Percentiles rank a stretch among this genome's conserved stretches.
These are phyloP conservation scores for Thera obeliscata DNA, from an alignment of 2,888 invertebrate species.

Conservation along the genomic window DNA sequence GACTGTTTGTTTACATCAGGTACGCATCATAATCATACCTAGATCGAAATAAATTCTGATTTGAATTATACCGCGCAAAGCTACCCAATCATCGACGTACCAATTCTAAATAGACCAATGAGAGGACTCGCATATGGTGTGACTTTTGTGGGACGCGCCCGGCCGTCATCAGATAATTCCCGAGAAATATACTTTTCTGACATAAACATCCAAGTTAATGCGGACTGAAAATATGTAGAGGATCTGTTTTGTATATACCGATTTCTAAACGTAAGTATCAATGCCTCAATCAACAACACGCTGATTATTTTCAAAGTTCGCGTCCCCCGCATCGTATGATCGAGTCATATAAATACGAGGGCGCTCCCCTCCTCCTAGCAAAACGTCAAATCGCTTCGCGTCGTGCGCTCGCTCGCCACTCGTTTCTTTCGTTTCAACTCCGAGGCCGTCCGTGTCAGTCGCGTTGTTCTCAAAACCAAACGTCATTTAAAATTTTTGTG, in stretches of 20 bases:
- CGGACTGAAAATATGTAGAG: conserved; percentile 40
- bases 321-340: conserved; percentile 80
- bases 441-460: conserved; percentile 55
- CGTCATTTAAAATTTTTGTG: conserved; percentile 67
- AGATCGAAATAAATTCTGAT: conserved; percentile 41
- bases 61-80: conserved; percentile 57
- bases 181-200: conserved; percentile 51
- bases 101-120: conserved; percentile 64
- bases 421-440: conserved; percentile 41
- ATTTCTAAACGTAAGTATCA: conserved; percentile 50
- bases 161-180: conserved; percentile 45
- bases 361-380: conserved; percentile 73
- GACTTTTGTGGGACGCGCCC: conserved; percentile 76
- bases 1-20: conserved; percentile 15
- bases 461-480: conserved; percentile 62
- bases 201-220: conserved; percentile 48
- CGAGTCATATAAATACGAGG: conserved; percentile 76
- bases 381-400: conserved; percentile 74
- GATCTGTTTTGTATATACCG: conserved; percentile 38
- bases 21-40: conserved; percentile 1
- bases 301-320: conserved; percentile 67
- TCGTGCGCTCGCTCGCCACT: conserved; percentile 57
- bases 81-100: conserved; percentile 61
- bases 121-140: conserved; percentile 72
- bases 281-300: conserved; percentile 52